These are phyloP conservation scores for Bufo gargarizans DNA, from an alignment of 2,113 vertebrate species.

Conservation along the genomic window DNA sequence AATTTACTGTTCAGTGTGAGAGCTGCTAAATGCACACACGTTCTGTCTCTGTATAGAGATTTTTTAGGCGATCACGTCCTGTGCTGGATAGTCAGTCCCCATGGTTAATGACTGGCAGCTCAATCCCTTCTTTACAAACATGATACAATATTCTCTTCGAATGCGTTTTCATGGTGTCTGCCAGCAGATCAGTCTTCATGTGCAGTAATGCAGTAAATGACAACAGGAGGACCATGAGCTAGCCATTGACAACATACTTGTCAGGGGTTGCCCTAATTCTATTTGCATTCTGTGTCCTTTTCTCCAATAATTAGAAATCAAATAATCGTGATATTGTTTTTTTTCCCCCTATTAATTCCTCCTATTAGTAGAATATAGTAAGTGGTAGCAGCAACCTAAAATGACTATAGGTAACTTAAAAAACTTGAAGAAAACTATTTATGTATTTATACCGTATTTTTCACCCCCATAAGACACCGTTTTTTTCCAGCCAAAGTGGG, in stretches of 20 bases:
- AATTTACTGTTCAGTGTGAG: neutral
- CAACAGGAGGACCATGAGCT: neutral
- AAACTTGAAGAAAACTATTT: too few species aligned
- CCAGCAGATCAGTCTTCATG: neutral
- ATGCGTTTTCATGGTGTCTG: neutral
- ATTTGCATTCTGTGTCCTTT: neutral
- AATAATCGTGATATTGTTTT: neutral
- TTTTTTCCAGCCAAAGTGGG: too few species aligned
- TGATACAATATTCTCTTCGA: constrained; percentile 2
- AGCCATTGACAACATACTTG: neutral
- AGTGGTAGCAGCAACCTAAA: neutral
- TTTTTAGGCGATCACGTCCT: neutral
- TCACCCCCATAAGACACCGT: too few species aligned
- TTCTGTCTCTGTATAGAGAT: neutral
- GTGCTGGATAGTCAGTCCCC: neutral
- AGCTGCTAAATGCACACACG: neutral
- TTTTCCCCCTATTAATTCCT: neutral
- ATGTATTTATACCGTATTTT: too few species aligned
- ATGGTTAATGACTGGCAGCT: neutral
- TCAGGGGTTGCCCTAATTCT: neutral
- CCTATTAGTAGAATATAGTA: neutral
- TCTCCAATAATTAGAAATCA: neutral
- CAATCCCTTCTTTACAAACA: neutral
- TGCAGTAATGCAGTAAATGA: neutral
- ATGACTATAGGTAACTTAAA: neutral